Evolutionary conservation across 92 coral and sea anemone genomes (phyloP), one percentile per base, ranked within the genome.

Genomic region (Palythoa heliodiscus): DNA sequence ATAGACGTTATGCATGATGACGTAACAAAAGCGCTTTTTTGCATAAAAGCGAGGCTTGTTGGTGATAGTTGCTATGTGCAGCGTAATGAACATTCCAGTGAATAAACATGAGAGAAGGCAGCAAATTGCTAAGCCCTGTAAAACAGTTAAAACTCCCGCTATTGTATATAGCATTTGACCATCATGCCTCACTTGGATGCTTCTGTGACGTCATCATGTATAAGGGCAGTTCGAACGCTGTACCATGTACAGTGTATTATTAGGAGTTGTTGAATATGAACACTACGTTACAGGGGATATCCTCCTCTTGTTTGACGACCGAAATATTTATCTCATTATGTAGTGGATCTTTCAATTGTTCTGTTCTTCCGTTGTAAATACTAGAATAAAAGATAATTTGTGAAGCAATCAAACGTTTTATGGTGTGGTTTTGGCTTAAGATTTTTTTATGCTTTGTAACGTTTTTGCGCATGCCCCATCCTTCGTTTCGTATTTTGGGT

Each of bases 321-420:
- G 16, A 9, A 61, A 60, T 10, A 38, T 14, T 22, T 53, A 58
- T 22, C 3, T 38, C 52, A 23, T 61, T 61, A 17, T 52, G 81
- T 76, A 76, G 19, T 11, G 39, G 35, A 19, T n/a, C 22, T 35
- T 40, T 78, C 57, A 40, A 60, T 78, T 11, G 22, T 78, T 63
- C 71, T n/a, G 11, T 78, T 64, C 70, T 77, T 78, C 53, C 54
- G 38, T 61, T 78, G 71, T 78, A 60, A 78, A 78, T 60, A 78
- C 23, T 78, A 52, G 67, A 77, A 40, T 67, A 22, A 60, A 29
- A 77, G 48, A 75, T 53, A 57, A 77, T 52, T 77, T 77, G 82
- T 77, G 60, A 29, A 57, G 52, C 66, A 57, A 20, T 57, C 64
- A 55, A 77, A 77, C 82, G 39, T 77, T 77, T 25, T 57, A 50